Conservation (phyloP, 2,888 invertebrate species). For the Argyresthia goedartella region DNA sequence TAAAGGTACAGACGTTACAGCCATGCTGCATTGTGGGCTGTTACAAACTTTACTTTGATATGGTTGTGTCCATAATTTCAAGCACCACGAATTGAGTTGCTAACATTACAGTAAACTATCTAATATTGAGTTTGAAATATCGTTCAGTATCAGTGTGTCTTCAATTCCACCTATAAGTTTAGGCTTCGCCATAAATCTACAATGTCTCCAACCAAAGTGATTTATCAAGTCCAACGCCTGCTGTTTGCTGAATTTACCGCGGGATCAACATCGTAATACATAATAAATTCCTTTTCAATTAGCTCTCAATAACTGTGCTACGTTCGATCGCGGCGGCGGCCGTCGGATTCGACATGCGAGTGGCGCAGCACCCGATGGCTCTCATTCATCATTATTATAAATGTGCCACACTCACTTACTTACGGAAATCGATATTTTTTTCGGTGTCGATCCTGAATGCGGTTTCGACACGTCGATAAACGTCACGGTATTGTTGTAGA, state of each 20-base stretch:
- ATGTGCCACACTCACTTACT: constrained; percentile 70
- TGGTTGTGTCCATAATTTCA: too few relatives aligned
- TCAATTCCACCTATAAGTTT: not conserved
- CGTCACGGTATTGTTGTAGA: constrained; percentile 57
- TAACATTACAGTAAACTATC: too few relatives aligned
- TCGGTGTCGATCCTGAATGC: constrained; percentile 62
- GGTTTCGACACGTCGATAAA: constrained; percentile 61
- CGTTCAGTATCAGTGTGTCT: not conserved
- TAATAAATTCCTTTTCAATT: constrained; percentile 57
- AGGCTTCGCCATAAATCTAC: too few relatives aligned
- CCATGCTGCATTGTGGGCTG: too few relatives aligned
- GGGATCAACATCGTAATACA: constrained; percentile 31
- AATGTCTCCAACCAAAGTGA: too few relatives aligned
- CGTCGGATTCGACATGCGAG: constrained; percentile 61
- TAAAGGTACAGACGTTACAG: too few relatives aligned
- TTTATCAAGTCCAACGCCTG: constrained; percentile 33
- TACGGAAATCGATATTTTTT: constrained; percentile 72
- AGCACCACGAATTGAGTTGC: too few relatives aligned
- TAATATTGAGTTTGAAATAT: too few relatives aligned
- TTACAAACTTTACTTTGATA: too few relatives aligned
- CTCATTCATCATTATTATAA: constrained; percentile 70
- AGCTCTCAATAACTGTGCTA: constrained; percentile 48
- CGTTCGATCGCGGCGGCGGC: constrained; percentile 47
- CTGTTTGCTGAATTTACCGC: constrained; percentile 58
- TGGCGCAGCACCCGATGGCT: constrained; percentile 49